A percentile compares a stretch with the other conserved stretches of the same genome.
These are phyloP conservation scores for Apodemia mormo DNA, from an alignment of 2,888 invertebrate genomes.

Conservation along the genomic window DNA sequence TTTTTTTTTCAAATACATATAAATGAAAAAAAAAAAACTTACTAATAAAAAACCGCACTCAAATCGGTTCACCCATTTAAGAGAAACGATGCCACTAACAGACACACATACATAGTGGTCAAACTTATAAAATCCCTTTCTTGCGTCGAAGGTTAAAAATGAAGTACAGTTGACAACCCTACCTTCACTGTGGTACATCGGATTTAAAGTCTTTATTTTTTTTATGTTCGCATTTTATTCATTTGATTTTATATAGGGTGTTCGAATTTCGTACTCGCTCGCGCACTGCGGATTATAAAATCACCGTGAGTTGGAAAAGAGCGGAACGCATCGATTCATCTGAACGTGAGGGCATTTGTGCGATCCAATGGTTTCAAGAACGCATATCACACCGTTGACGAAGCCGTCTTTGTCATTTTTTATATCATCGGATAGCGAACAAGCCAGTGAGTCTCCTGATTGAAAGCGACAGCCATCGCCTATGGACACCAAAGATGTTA, in stretches of 20 bases:
- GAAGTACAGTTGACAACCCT: neutral
- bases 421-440: too few relatives aligned
- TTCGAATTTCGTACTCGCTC: conserved; percentile 48
- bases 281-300: conserved; percentile 64
- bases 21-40: too few relatives aligned
- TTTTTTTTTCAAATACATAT: too few relatives aligned
- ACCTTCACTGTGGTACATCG: neutral
- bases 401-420: neutral
- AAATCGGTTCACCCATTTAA: too few relatives aligned
- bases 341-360: conserved; percentile 60
- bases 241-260: conserved; percentile 33
- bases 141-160: neutral
- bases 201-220: conserved; percentile 4
- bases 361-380: conserved; percentile 51
- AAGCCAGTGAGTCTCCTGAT: too few relatives aligned
- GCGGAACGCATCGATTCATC: conserved; percentile 69
- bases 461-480: too few relatives aligned
- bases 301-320: conserved; percentile 58
- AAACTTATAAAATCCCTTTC: too few relatives aligned
- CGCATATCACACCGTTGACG: conserved; percentile 49
- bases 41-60: too few relatives aligned
- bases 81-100: too few relatives aligned
- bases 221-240: conserved; percentile 61
- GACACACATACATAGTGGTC: too few relatives aligned
- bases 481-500: too few relatives aligned